Conservation (phyloP, 1,140 invertebrate species). For the Diabrotica undecimpunctata region DNA sequence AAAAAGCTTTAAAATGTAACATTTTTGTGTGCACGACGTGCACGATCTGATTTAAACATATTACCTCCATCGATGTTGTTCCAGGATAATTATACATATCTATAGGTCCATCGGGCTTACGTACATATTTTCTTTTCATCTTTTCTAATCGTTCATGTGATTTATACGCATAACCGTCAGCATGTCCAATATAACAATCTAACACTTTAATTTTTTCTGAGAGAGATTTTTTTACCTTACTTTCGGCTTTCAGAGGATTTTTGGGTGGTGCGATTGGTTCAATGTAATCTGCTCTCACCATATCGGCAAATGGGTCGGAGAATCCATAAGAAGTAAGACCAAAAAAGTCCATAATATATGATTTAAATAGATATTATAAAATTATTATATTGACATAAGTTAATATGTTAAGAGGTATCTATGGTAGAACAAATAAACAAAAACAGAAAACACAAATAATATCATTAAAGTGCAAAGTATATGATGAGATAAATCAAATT, state of each 20-base stretch:
- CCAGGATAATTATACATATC: slow-evolving; percentile 39
- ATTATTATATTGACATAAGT: too few species aligned
- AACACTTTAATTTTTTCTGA: slow-evolving; percentile 32
- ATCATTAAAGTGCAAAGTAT: too few species aligned
- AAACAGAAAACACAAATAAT: too few species aligned
- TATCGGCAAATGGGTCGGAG: slow-evolving; percentile 33
- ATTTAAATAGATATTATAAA: too few species aligned
- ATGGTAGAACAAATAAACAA: too few species aligned
- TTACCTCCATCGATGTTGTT: slow-evolving; percentile 31
- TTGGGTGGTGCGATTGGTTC: slow-evolving; percentile 28
- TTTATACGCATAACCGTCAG: slow-evolving; percentile 39
- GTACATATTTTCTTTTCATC: slow-evolving; percentile 33
- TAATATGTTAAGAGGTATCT: too few species aligned
- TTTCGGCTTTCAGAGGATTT: slow-evolving; percentile 10
- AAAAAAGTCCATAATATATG: slow-evolving; percentile 36
- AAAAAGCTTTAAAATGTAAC: too few species aligned
- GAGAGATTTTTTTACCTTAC: slow-evolving; percentile 22
- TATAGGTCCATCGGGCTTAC: slow-evolving; percentile 31
- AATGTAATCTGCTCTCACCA: slow-evolving; percentile 33
- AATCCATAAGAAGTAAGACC: slow-evolving; percentile 33
- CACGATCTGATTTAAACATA: not conserved
- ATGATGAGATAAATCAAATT: too few species aligned
- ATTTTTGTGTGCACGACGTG: too few species aligned
- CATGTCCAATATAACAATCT: slow-evolving; percentile 37
- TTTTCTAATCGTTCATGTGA: slow-evolving; percentile 32